Conservation (phyloP, 1,140 invertebrate genomes). For the Lucilia cuprina region DNA sequence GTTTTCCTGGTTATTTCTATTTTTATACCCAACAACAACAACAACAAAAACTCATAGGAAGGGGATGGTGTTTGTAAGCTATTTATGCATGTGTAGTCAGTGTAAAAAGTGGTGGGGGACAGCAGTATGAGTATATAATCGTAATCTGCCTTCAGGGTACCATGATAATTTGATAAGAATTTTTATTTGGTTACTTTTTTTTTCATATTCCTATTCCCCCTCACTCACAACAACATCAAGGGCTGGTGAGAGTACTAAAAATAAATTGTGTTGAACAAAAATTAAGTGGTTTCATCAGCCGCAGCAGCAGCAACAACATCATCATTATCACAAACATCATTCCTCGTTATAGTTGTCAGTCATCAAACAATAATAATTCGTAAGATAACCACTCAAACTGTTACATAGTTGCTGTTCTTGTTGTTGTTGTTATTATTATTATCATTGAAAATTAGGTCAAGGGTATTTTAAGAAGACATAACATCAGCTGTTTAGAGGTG, state of each 20-base stretch:
- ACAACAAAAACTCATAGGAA: not conserved
- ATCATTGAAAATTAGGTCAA: slow-evolving; percentile 1
- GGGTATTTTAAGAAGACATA: not conserved
- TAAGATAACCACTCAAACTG: too few species aligned
- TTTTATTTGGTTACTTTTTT: slow-evolving; percentile 6
- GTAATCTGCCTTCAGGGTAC: not conserved
- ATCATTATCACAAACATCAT: too few species aligned
- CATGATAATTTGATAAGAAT: slow-evolving; percentile 31
- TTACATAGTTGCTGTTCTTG: not conserved
- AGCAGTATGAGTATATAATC: too few species aligned
- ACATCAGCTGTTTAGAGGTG: not conserved
- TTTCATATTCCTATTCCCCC: not conserved
- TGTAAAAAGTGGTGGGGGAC: not conserved
- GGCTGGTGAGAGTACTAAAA: not conserved
- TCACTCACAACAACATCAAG: not conserved
- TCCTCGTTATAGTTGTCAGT: not conserved
- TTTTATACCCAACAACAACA: not conserved
- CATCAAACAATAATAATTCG: not conserved
- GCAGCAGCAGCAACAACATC: too few species aligned
- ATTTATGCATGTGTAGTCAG: not conserved
- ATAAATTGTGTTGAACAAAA: slow-evolving; percentile 25
- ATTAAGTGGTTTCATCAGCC: slow-evolving; percentile 18
- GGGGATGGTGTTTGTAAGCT: not conserved
- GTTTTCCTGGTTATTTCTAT: not conserved
- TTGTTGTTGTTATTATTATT: too few species aligned